Conservation (phyloP, 2,113 vertebrate species). For the Pluvialis apricaria region DNA sequence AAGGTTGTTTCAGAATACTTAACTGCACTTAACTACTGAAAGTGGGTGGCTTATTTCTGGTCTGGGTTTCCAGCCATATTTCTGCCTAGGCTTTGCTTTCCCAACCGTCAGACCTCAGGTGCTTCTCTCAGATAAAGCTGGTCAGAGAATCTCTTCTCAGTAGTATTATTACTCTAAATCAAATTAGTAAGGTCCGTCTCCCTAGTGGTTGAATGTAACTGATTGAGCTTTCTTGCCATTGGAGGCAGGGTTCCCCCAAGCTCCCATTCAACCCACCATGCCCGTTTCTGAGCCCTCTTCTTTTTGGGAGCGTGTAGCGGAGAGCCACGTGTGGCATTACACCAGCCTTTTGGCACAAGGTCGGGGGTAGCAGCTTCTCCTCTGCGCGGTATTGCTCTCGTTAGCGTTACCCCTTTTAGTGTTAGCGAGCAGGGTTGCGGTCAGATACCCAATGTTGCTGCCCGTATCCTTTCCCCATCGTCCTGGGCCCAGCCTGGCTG, state of each 20-base stretch:
- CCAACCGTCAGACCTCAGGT: background rate
- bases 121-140: background rate
- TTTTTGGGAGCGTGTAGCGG: fast-evolving
- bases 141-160: background rate
- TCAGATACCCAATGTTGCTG: fast-evolving
- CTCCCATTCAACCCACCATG: background rate
- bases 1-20: background rate
- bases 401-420: background rate
- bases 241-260: background rate
- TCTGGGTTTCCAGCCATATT: background rate
- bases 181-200: background rate
- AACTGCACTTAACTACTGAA: background rate
- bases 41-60: background rate
- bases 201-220: background rate
- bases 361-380: background rate
- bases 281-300: background rate
- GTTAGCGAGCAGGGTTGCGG: fast-evolving
- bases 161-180: background rate
- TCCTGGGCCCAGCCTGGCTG: background rate
- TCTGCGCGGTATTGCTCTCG: fast-evolving
- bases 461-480: fast-evolving
- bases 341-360: background rate
- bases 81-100: background rate
- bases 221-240: background rate
- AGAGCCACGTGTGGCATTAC: fast-evolving